Conservation (phyloP, 2,797 vertebrate species). For the Leptodactylus fallax region DNA sequence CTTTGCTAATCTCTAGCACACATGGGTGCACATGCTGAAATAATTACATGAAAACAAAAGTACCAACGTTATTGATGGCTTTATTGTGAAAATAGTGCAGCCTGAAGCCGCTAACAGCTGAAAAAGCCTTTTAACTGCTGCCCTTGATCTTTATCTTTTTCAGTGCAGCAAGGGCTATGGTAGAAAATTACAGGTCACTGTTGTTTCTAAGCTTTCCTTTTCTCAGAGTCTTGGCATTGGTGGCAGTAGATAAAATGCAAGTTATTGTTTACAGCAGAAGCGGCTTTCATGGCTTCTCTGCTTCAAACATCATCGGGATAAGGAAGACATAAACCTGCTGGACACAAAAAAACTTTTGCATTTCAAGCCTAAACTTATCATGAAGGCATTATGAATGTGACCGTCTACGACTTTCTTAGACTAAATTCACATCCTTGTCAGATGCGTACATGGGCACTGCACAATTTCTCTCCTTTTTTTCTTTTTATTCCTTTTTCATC, state of each 20-base stretch:
- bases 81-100: conserved; percentile 43
- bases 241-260: neutral
- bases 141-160: conserved; percentile 53
- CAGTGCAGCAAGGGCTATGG: conserved; percentile 28
- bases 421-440: too few species aligned
- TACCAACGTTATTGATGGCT: conserved; percentile 55
- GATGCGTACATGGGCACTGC: too few species aligned
- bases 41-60: conserved; percentile 54
- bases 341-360: too few species aligned
- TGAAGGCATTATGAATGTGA: too few species aligned
- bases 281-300: neutral
- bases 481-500: neutral
- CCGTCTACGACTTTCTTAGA: too few species aligned
- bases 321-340: neutral
- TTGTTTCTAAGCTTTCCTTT: conserved; percentile 36
- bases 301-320: neutral
- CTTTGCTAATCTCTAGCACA: conserved; percentile 32
- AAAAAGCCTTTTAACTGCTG: conserved; percentile 36
- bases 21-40: conserved; percentile 47
- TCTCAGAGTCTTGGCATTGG: conserved; percentile 9
- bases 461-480: neutral
- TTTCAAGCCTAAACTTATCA: too few species aligned
- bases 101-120: conserved; percentile 50
- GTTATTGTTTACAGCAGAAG: conserved; percentile 12
- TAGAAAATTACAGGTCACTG: conserved; percentile 56